Base-by-base conservation (phyloP, 2,888 invertebrate genomes). In the Monochamus alternatus region DNA sequence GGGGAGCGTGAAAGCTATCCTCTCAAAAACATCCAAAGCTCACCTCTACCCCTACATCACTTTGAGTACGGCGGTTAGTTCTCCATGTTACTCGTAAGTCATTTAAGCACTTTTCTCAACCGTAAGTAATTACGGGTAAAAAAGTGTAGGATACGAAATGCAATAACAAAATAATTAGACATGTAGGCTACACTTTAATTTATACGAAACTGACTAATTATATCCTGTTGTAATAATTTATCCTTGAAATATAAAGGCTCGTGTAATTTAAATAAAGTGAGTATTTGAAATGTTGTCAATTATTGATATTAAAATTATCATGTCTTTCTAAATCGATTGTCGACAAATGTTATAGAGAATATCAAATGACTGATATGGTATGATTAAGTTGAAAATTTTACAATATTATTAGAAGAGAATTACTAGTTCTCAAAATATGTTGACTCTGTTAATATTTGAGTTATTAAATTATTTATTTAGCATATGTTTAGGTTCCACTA, bases 181-280 rank as follows among this genome's bases (percentile, higher is more conserved):
- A 30, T 64, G 59, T 68, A 30, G 30, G 43, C 52, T 68, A 32
- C n/a, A 52, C 43, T 58, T 68, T 68, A 44, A 38, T 43, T 43
- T 59, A 68, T 68, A 8, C 68, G 58, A 68, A 59, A 68, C 55
- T 68, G 10, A 52, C 14, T 68, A 68, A 68, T 68, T 68, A 59
- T 68, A 68, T 68, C 68, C 68, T 68, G 68, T 68, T 68, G 38
- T 43, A 44, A 55, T 14, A 52, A 66, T 55, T 68, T 68, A 68
- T 68, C 68, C 68, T 68, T 68, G 68, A 59, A 68, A 44, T 67
- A 47, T 55, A 67, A 67, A 38, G 43, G 38, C 43, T 38, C 8
- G 22, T 68, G 14, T 68, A 68, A 68, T 68, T 68, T 38, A 38
- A 32, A 44, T 59, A 59, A 38, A 5, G 59, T 14, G 58, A 55